Percentiles rank a stretch among this genome's conserved stretches.
Evolutionary conservation across 2,113 vertebrate species (phyloP).

Genomic region (Pleuronectes platessa): DNA sequence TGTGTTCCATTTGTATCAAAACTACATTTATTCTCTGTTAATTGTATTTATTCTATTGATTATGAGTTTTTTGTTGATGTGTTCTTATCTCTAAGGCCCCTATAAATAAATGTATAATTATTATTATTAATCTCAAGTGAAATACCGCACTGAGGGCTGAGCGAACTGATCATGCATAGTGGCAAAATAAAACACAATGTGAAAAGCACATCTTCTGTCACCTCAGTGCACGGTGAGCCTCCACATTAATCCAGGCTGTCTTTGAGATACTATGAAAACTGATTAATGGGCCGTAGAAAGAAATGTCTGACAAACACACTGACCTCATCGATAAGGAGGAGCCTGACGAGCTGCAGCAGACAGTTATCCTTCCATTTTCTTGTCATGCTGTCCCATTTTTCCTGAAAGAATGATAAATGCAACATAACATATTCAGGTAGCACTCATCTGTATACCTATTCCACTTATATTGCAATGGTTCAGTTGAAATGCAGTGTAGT

Average conservation of each 20-base stretch:
- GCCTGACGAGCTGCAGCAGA: conserved; percentile 90
- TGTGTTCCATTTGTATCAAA: no score
- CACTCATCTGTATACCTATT: background rate
- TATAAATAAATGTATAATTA: no score
- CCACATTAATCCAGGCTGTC: background rate
- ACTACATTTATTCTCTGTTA: no score
- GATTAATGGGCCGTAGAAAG: background rate
- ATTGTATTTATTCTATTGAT: no score
- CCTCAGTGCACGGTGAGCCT: background rate
- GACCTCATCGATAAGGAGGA: conserved; percentile 97
- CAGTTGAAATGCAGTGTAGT: background rate
- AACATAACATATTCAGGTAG: background rate
- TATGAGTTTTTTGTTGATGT: no score
- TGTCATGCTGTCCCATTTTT: conserved; percentile 99
- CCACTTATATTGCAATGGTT: background rate
- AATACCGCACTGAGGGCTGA: background rate
- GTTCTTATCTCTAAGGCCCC: no score
- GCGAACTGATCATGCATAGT: background rate
- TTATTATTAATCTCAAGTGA: background rate
- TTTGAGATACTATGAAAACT: background rate
- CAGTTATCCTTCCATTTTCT: conserved; percentile 96
- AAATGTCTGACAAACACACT: conserved; percentile 23
- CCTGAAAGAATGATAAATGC: conserved; percentile 78
- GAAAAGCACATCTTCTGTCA: background rate
- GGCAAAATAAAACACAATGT: conserved; percentile 7